Base-by-base conservation (phyloP, 1,140 invertebrate species). In the Pogonomyrmex barbatus region DNA sequence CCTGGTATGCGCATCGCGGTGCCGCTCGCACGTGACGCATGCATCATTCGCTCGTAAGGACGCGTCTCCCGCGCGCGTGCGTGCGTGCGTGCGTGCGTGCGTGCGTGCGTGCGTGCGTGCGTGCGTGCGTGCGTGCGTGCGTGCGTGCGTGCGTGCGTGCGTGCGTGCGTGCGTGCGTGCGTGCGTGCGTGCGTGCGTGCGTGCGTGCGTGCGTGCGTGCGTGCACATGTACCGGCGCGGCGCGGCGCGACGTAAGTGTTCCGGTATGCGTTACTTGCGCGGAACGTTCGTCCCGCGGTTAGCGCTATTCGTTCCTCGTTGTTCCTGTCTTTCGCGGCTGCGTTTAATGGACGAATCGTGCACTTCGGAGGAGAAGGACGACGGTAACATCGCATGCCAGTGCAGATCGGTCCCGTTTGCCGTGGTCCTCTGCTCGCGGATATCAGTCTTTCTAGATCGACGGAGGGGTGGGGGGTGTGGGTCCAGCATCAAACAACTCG, bases 31-130 rank as follows among this genome's bases (percentile, higher is more conserved):
- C 86, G 88, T 91, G 86, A 91, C 84, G 88, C 86, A 87, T 91
- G 82, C 85, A 91, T 91, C 84, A 91, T 88, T 84, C 89, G 60
- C 67, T 88, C 83, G 88, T 86, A 90, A 90, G 90, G 58, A 83
- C 17, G 81, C 71, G 62, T 65, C 36, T 65, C 36, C 36, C 58
- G 24, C 79, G 45, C 8, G 33, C 63, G 52, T 14, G 56, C 36
- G 10, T 33, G 62, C 67, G 47, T 54, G 60, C 17, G 56, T 36
- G 65, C 65, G 75, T 39, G 36, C 8, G 12, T 12, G 2, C 45
- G 75, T 33, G 6, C 30, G 60, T 39, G 9, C 52, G 24, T 24
- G 24, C 24, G 24, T 24, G 24, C 24, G 24, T 24, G 24, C 24
- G 24, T 24, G 24, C 79, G 45, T 9, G 33, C 63, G 52, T 14